Base-by-base conservation (phyloP, 2,888 invertebrate genomes). In the Sussaba pulchella region DNA sequence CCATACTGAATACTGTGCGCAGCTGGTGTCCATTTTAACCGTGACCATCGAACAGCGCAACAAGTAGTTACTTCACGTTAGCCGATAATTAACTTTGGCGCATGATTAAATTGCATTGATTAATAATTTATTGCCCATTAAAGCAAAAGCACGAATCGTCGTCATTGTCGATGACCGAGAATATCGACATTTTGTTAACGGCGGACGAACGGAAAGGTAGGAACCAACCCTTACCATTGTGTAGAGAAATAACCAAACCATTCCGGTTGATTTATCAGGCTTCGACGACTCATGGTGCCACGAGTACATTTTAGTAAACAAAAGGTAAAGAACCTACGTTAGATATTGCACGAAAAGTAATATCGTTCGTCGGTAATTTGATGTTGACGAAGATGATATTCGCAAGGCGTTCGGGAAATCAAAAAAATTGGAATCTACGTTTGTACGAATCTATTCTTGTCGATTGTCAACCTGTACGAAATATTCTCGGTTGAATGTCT, bases 51-150 rank as follows among this genome's bases (percentile, higher is more conserved):
- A n/a, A 39, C 14, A 54, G 52, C 52, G 75, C 75, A 77, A 77
- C 71, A 66, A 77, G 70, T 77, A 66, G 39, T 14, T 14, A 14
- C 12, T 47, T 66, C 31, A 19, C 54, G 54, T 54, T 36, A 45
- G 54, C 41, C 57, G 39, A 61, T 75, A 45, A 61, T 75, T 17
- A 21, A 72, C 61, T 66, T 61, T 43, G 5, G 10, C 21, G 45
- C 1, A 50, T 39, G 19, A 17, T 63, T n/a, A 31, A 54, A 41
- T 26, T 12, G 47, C 36, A 26, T 41, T n/a, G 9, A 70, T 45
- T 57, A 43, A 47, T 19, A 50, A 50, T 69, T 73, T 9, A 39
- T n/a, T 12, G 47, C 39, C 36, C 39, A 24, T 26, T 12, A 17
- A 54, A 64, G 31, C 47, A 31, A 21, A 21, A 31, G 19, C 3